Evolutionary conservation across 2,888 invertebrate species (phyloP).

Genomic region (Atrina japonica): DNA sequence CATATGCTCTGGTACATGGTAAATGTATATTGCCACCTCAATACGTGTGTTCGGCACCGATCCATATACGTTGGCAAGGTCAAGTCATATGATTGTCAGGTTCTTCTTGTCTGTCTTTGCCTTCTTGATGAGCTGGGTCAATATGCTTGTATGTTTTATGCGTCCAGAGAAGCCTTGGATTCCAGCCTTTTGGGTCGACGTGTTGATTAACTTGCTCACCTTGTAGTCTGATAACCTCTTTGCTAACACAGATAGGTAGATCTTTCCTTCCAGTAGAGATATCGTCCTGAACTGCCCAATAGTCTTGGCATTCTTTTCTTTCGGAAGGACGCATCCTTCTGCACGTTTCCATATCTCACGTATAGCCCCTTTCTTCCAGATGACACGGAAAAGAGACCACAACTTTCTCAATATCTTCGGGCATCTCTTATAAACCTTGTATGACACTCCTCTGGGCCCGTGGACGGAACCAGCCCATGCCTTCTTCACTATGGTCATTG

Average conservation of each 20-base stretch:
- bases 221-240: constrained; percentile 18
- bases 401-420: constrained; percentile 31
- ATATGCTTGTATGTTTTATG: constrained; percentile 32
- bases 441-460: constrained; percentile 44
- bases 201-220: not conserved
- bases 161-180: constrained; percentile 38
- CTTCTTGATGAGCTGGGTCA: constrained; percentile 33
- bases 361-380: not conserved
- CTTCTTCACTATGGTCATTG: constrained; percentile 19
- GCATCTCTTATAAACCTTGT: constrained; percentile 48
- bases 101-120: constrained; percentile 1
- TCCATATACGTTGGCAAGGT: too few species aligned
- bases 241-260: constrained; percentile 34
- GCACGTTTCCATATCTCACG: not conserved
- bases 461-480: constrained; percentile 35
- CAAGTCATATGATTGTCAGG: too few species aligned
- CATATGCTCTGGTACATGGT: too few species aligned
- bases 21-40: too few species aligned
- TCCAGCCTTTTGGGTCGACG: not conserved
- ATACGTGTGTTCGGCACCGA: too few species aligned
- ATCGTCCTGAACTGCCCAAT: constrained; percentile 39
- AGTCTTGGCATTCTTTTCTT: constrained; percentile 24
- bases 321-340: constrained; percentile 37
- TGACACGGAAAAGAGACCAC: constrained; percentile 36
- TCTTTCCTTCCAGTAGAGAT: constrained; percentile 41